Evolutionary conservation across 2,888 invertebrate species (phyloP), one percentile per base, ranked within the genome.

Genomic region (Belgica antarctica): DNA sequence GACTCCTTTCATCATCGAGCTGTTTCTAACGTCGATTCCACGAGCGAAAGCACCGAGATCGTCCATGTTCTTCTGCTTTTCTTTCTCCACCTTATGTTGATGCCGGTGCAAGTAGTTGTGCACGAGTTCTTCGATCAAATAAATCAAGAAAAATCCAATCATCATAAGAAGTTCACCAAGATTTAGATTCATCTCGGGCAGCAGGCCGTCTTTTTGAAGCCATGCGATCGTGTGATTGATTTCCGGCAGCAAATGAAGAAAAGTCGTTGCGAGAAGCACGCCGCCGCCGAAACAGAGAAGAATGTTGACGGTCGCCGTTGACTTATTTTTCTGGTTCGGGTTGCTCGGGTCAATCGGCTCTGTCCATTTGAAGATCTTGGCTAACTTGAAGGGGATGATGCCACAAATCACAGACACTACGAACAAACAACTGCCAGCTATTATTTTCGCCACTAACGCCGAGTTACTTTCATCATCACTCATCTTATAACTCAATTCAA

Each of bases 201-300:
- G 59, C 2, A 24, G 3, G 7, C 34, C 57, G n/a, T 57, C 17
- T 3, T 57, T 8, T 17, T 34, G 12, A n/a, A 69, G 24, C 8
- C 1, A 7, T 15, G 84, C 81, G 10, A 91, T 84, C 5, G 46
- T 46, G 15, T 4, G 4, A 52, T 52, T 80, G 0, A 92, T 88
- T 81, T 93, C 92, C 1, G 92, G 92, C 70, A 92, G 80, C 74
- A 93, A 81, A 75, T 93, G 92, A 73, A 91, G 79, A 76, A 93
- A 92, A 2, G 91, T 91, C 1, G 92, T 93, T 72, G 88, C 87
- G 41, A 93, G 80, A 17, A 93, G 80, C 0, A 92, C 92, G 8
- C 92, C 92, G 12, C 92, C 92, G 15, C 92, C 92, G 73, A 92
- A 88, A 12, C 89, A 87, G 24, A 92, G 80, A 24, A 90, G 78